These are phyloP conservation scores for Bucco capensis DNA, from an alignment of 2,113 vertebrate species.

Conservation along the genomic window DNA sequence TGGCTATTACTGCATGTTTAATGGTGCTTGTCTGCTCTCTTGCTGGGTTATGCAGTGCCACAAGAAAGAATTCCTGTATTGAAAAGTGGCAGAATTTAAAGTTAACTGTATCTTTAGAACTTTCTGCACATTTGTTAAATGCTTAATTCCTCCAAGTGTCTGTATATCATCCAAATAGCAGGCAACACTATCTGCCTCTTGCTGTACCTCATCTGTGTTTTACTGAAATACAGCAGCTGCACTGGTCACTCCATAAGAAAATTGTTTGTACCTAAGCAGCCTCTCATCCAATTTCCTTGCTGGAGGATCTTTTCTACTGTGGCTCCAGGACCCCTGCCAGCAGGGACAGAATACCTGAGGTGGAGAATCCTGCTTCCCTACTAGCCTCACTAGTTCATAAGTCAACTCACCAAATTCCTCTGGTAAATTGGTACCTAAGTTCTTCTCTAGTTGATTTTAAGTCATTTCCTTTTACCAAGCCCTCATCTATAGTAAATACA, in stretches of 20 bases:
- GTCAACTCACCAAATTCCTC: background rate
- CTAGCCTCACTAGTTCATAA: background rate
- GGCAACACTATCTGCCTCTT: background rate
- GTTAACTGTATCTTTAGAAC: background rate
- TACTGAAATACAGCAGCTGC: background rate
- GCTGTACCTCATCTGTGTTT: background rate
- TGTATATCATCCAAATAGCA: background rate
- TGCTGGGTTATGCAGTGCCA: background rate
- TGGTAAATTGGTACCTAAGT: background rate
- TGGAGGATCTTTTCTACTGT: background rate
- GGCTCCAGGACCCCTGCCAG: background rate
- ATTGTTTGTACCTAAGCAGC: background rate
- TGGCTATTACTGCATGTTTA: background rate
- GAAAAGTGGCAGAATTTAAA: background rate
- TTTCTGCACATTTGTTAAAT: background rate
- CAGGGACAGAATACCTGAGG: background rate
- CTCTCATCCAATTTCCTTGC: background rate
- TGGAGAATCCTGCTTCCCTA: background rate
- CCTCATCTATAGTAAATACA: background rate
- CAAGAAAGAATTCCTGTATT: background rate
- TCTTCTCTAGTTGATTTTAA: background rate
- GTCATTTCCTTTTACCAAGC: background rate
- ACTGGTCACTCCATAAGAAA: background rate
- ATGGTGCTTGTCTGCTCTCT: background rate
- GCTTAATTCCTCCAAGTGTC: background rate